Conservation (phyloP, 2,113 vertebrate genomes). For the Myotis brandtii region DNA sequence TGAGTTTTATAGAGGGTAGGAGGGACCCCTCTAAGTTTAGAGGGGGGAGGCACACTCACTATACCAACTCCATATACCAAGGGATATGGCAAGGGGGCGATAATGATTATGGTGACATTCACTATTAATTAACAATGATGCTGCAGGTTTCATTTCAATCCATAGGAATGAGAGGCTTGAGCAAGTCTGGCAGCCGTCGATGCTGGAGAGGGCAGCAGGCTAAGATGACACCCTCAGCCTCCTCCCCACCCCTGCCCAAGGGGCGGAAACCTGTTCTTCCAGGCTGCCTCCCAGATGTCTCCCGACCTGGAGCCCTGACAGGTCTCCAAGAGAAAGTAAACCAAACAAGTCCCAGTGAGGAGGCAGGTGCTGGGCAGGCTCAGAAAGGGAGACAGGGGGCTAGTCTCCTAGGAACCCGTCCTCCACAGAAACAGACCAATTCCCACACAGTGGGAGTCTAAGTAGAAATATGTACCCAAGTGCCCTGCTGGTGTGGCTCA, state of each 20-base stretch:
- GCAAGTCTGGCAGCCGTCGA: neutral
- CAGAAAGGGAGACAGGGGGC: neutral
- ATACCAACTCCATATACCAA: neutral
- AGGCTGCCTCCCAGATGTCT: constrained; percentile 19
- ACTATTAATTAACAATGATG: neutral
- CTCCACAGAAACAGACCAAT: neutral
- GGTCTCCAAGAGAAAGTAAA: constrained; percentile 36
- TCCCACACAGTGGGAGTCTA: too few species aligned
- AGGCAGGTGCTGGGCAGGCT: neutral
- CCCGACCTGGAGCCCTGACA: constrained; percentile 27
- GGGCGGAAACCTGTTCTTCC: constrained; percentile 76
- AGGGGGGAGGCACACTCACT: neutral
- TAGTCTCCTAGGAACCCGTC: neutral
- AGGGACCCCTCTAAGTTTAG: neutral
- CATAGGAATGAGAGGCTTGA: neutral
- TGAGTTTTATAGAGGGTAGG: neutral
- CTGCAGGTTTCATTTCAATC: neutral
- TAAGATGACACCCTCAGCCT: neutral
- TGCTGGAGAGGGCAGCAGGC: neutral
- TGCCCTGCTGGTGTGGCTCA: too few species aligned
- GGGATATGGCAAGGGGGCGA: neutral
- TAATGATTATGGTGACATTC: neutral
- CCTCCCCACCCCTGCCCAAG: constrained; percentile 11
- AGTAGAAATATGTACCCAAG: neutral
- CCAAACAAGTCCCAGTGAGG: neutral